Evolutionary conservation across 2,797 vertebrate species (phyloP).

Genomic region (Avahi laniger): DNA sequence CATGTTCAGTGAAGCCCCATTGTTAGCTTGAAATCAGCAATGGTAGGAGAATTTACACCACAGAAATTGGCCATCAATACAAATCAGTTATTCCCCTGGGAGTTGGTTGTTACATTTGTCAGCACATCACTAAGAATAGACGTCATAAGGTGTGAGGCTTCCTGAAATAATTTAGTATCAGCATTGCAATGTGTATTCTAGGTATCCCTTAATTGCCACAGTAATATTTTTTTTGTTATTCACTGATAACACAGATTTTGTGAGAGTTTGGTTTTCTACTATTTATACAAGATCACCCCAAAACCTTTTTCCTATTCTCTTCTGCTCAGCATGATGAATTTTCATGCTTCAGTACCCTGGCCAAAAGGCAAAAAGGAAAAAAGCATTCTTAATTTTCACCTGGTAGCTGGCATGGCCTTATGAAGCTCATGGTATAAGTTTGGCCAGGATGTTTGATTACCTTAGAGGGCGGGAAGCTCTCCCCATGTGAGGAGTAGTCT

Average conservation of each 20-base stretch:
- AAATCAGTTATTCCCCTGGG: neutral
- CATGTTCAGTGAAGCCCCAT: neutral
- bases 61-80: neutral
- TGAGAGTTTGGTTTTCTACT: neutral
- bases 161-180: neutral
- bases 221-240: neutral
- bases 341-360: neutral
- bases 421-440: neutral
- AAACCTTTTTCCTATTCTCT: neutral
- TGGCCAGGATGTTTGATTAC: neutral
- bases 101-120: neutral
- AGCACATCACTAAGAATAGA: neutral
- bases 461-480: neutral
- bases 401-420: too few species aligned
- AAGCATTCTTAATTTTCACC: neutral
- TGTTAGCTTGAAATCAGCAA: neutral
- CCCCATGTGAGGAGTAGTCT: neutral
- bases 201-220: too few species aligned
- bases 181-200: neutral
- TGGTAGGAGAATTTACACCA: neutral
- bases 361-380: neutral
- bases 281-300: neutral
- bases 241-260: neutral
- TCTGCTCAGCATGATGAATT: neutral
- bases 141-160: neutral